Evolutionary conservation across 2,888 invertebrate species (phyloP).

Genomic region (Tupiocoris notatus): DNA sequence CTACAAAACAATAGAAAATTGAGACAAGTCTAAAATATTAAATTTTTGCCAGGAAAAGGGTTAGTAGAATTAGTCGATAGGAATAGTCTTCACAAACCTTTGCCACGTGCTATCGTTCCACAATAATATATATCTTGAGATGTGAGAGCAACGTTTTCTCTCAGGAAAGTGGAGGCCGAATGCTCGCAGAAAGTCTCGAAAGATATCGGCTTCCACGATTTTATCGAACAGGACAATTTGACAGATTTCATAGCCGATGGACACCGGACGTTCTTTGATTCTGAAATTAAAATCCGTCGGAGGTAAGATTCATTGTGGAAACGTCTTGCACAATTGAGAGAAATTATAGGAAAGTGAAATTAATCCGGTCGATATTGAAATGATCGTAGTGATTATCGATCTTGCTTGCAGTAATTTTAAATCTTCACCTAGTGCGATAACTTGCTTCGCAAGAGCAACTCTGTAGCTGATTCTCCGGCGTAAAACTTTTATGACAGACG

Average conservation of each 20-base stretch:
- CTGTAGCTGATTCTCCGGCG: slow-evolving; percentile 72
- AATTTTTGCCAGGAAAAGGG: too few relatives aligned
- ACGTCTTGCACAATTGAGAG: background rate
- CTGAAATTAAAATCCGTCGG: slow-evolving; percentile 15
- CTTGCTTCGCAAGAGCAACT: slow-evolving; percentile 72
- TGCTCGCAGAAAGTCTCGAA: slow-evolving; percentile 66
- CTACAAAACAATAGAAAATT: too few relatives aligned
- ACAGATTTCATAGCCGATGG: slow-evolving; percentile 40
- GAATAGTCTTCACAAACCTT: too few relatives aligned
- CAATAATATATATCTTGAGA: slow-evolving; percentile 70
- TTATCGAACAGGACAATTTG: slow-evolving; percentile 57
- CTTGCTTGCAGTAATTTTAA: too few relatives aligned
- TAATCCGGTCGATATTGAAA: too few relatives aligned
- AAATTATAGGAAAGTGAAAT: too few relatives aligned
- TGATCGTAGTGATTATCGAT: too few relatives aligned
- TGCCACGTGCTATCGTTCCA: slow-evolving; percentile 75
- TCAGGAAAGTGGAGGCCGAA: slow-evolving; percentile 58
- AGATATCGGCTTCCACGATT: slow-evolving; percentile 68
- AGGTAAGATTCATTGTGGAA: background rate
- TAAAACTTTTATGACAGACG: slow-evolving; percentile 71
- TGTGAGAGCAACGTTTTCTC: slow-evolving; percentile 62
- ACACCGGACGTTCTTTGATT: slow-evolving; percentile 34
- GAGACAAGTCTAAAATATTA: too few relatives aligned
- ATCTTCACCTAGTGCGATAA: slow-evolving; percentile 65
- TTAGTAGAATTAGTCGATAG: too few relatives aligned